These are phyloP conservation scores for Maniola hyperantus DNA, from an alignment of 2,888 invertebrate genomes.

Conservation along the genomic window DNA sequence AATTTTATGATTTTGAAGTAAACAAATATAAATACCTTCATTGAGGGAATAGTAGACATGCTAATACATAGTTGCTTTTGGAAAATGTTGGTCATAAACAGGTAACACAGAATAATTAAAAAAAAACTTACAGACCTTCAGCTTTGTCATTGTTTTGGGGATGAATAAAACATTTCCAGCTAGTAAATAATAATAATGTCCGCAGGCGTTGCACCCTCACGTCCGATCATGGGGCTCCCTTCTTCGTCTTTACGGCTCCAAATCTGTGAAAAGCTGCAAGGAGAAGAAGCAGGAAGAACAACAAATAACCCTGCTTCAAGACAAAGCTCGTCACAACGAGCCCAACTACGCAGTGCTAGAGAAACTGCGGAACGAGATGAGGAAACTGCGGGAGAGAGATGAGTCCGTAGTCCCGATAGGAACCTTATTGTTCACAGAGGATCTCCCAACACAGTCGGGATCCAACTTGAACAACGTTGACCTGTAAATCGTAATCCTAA, in stretches of 20 bases:
- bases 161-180: too few species aligned
- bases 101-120: too few species aligned
- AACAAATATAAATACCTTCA: too few species aligned
- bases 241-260: slow-evolving; percentile 94
- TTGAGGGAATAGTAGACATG: too few species aligned
- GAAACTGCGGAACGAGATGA: slow-evolving; percentile 92
- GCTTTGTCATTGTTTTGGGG: too few species aligned
- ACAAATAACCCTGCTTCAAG: slow-evolving; percentile 92
- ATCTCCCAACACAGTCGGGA: slow-evolving; percentile 87
- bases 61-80: too few species aligned
- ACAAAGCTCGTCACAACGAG: slow-evolving; percentile 93
- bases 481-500: slow-evolving; percentile 61
- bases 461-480: slow-evolving; percentile 91
- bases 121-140: too few species aligned
- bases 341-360: slow-evolving; percentile 95
- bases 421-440: slow-evolving; percentile 65
- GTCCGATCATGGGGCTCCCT: slow-evolving; percentile 97
- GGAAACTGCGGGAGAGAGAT: slow-evolving; percentile 86
- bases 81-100: too few species aligned
- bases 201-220: slow-evolving; percentile 94
- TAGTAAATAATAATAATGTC: too few species aligned
- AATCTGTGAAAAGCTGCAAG: slow-evolving; percentile 94
- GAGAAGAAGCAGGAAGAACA: slow-evolving; percentile 96
- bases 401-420: slow-evolving; percentile 84
- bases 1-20: too few species aligned